phyloP scores from a whole-genome alignment of 2,888 invertebrate genomes.

The Macropis europaea region DNA sequence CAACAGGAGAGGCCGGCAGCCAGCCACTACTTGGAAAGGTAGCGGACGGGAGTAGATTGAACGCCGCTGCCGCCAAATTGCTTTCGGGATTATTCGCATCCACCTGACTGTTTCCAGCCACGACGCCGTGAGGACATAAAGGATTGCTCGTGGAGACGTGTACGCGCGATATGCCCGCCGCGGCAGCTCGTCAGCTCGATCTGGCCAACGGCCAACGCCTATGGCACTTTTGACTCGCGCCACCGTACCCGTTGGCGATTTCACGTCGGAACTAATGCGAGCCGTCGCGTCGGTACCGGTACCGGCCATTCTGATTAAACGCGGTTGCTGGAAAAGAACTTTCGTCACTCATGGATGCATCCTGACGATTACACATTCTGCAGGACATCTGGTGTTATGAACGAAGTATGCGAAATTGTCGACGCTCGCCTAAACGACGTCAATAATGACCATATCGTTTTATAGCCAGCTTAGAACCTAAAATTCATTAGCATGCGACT shows the following conservation, averaged over 20 bases:
- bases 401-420: no score
- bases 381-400: no score
- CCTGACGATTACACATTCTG: no score
- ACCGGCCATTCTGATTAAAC: slow-evolving; percentile 37
- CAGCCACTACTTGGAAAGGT: slow-evolving; percentile 15
- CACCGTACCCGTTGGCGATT: slow-evolving; percentile 38
- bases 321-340: slow-evolving; percentile 6
- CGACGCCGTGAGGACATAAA: slow-evolving; percentile 45
- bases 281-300: slow-evolving; percentile 26
- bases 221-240: slow-evolving; percentile 55
- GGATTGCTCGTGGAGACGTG: slow-evolving; percentile 46
- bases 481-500: no score
- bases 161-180: slow-evolving; percentile 44
- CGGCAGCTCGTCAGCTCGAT: slow-evolving; percentile 63
- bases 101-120: slow-evolving; percentile 54
- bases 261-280: slow-evolving; percentile 40
- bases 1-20: not conserved
- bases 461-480: no score
- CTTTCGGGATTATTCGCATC: slow-evolving; percentile 74
- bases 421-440: no score
- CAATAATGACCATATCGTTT: no score
- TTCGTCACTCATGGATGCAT: slow-evolving; percentile 20
- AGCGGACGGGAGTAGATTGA: slow-evolving; percentile 64
- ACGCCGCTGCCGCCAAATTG: slow-evolving; percentile 72
- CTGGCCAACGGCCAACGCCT: slow-evolving; percentile 71